Percentiles rank a stretch among this genome's conserved stretches.
These are phyloP conservation scores for Halocynthia aurantium DNA, from an alignment of 23 tunicate species.

Conservation along the genomic window DNA sequence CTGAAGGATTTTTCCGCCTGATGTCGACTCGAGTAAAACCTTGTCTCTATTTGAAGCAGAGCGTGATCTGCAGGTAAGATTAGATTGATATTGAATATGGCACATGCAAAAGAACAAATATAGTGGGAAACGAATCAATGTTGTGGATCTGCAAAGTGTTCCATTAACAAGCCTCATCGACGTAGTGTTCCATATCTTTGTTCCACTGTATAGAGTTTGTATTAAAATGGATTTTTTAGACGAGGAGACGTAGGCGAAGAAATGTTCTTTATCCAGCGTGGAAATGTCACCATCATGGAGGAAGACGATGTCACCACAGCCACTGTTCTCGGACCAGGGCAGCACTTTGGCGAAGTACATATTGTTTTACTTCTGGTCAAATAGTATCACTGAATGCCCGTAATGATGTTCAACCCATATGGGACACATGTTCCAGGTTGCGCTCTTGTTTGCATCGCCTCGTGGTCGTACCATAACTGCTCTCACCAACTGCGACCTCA, in stretches of 20 bases:
- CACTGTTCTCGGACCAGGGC: slow-evolving; percentile 74
- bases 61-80: slow-evolving; percentile 80
- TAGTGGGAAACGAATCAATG: too few species aligned
- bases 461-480: slow-evolving; percentile 62
- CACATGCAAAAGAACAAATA: too few species aligned
- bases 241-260: slow-evolving; percentile 80
- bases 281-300: slow-evolving; percentile 75
- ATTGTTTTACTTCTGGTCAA: too few species aligned
- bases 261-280: slow-evolving; percentile 88
- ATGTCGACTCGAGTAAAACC: slow-evolving; percentile 74
- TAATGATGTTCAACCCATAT: too few species aligned
- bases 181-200: too few species aligned
- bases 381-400: too few species aligned
- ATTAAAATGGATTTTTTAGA: slow-evolving; percentile 8
- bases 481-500: slow-evolving; percentile 72
- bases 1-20: slow-evolving; percentile 71
- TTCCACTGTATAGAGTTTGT: too few species aligned
- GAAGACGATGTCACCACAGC: slow-evolving; percentile 49
- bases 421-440: slow-evolving; percentile 27
- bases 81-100: background rate
- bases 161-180: too few species aligned
- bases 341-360: slow-evolving; percentile 76
- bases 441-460: slow-evolving; percentile 57
- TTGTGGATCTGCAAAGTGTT: too few species aligned
- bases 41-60: slow-evolving; percentile 36